phyloP scores from a whole-genome alignment of 2,888 invertebrate species.

The Tiliacea citrago region DNA sequence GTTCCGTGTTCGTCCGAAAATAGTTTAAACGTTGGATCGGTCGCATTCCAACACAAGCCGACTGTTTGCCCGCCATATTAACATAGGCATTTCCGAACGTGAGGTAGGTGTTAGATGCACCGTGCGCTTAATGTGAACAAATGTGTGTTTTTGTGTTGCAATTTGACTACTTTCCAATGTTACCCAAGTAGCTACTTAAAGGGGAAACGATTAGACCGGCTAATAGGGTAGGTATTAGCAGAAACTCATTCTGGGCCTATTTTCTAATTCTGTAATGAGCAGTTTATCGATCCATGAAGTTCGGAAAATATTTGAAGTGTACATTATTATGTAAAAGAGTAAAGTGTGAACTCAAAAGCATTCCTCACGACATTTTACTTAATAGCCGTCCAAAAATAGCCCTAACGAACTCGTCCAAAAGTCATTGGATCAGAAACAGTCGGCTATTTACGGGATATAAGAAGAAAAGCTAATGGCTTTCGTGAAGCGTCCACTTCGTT shows the following conservation, averaged over 20 bases:
- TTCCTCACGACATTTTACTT: constrained; percentile 31
- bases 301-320: not conserved
- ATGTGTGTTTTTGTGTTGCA: constrained; percentile 58
- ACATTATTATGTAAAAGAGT: not conserved
- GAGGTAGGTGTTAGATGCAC: constrained; percentile 63
- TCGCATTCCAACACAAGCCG: constrained; percentile 77
- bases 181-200: constrained; percentile 19
- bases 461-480: constrained; percentile 67
- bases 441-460: constrained; percentile 60
- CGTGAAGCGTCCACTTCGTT: constrained; percentile 67
- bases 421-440: constrained; percentile 60
- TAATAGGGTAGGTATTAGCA: constrained; percentile 6
- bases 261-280: not conserved
- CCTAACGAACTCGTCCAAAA: constrained; percentile 46
- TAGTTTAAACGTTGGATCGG: constrained; percentile 78
- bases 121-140: constrained; percentile 54
- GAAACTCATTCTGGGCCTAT: not conserved
- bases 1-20: constrained; percentile 84
- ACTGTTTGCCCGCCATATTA: constrained; percentile 76
- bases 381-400: constrained; percentile 48
- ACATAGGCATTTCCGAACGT: constrained; percentile 70
- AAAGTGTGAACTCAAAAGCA: constrained; percentile 9
- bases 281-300: not conserved
- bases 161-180: constrained; percentile 53
- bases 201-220: constrained; percentile 28